These are phyloP conservation scores for Vanessa atalanta DNA, from an alignment of 1,140 invertebrate genomes.

Conservation along the genomic window DNA sequence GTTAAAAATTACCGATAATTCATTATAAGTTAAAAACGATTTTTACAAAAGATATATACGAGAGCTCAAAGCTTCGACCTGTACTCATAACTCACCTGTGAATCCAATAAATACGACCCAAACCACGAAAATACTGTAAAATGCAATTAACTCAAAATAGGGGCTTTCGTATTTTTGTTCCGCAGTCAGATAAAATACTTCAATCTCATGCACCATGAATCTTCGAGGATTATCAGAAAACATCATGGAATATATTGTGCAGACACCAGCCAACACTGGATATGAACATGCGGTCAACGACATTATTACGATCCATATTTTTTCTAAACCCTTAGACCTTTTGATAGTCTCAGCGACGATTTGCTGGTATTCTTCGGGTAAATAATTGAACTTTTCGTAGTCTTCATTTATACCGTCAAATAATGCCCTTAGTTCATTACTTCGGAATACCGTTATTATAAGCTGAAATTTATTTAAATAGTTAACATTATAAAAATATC, in stretches of 20 bases:
- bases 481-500: no score
- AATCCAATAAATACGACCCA: constrained; percentile 36
- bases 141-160: constrained; percentile 33
- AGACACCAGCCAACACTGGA: constrained; percentile 21
- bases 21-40: no score
- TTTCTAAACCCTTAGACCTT: constrained; percentile 33
- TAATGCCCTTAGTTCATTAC: constrained; percentile 32
- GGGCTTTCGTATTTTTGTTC: constrained; percentile 40
- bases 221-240: constrained; percentile 38
- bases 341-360: constrained; percentile 30
- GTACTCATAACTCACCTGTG: constrained; percentile 24
- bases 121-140: constrained; percentile 28
- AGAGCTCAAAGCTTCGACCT: no score
- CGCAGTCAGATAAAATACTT: constrained; percentile 23
- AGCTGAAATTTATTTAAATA: constrained; percentile 24
- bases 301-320: constrained; percentile 29
- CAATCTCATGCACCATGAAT: constrained; percentile 41
- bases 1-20: no score
- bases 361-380: constrained; percentile 33
- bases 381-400: constrained; percentile 39
- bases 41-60: neutral
- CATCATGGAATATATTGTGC: constrained; percentile 34
- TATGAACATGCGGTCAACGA: constrained; percentile 19
- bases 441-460: constrained; percentile 31
- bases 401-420: constrained; percentile 35